These are phyloP conservation scores for Panurus biarmicus DNA, from an alignment of 2,113 vertebrate genomes.

Conservation along the genomic window DNA sequence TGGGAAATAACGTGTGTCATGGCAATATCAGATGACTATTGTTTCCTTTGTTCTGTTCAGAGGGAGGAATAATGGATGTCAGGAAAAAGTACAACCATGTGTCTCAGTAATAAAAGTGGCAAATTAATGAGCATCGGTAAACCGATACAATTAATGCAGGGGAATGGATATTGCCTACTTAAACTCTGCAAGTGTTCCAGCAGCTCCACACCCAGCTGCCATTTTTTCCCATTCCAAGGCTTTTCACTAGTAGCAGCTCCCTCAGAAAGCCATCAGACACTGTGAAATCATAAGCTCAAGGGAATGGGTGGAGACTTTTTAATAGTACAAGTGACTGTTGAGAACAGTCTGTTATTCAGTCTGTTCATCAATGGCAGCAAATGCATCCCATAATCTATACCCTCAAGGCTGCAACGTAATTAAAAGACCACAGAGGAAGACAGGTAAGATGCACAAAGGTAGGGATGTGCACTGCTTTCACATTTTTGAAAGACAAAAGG, in stretches of 20 bases:
- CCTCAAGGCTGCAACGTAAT: neutral
- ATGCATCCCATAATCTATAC: neutral
- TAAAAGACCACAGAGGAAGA: neutral
- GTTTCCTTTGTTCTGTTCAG: slow-evolving; percentile 16
- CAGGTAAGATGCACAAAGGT: neutral
- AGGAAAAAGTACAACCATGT: neutral
- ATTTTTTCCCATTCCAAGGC: neutral
- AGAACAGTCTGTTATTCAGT: neutral
- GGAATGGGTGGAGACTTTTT: neutral
- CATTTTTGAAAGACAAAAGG: neutral
- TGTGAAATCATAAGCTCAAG: neutral
- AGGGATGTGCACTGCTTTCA: neutral
- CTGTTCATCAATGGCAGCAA: neutral
- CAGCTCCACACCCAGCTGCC: neutral
- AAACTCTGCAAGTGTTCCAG: neutral
- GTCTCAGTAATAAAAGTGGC: neutral
- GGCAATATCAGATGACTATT: neutral
- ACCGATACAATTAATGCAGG: neutral
- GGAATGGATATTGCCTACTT: neutral
- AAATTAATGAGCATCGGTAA: neutral
- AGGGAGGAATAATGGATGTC: slow-evolving; percentile 4
- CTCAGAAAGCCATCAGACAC: neutral
- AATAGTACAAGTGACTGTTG: neutral
- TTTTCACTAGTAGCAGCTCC: neutral
- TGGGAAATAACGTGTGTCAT: neutral